These are phyloP conservation scores for Trileptium ribeirensis DNA, from an alignment of 2,888 invertebrate genomes.

Conservation along the genomic window DNA sequence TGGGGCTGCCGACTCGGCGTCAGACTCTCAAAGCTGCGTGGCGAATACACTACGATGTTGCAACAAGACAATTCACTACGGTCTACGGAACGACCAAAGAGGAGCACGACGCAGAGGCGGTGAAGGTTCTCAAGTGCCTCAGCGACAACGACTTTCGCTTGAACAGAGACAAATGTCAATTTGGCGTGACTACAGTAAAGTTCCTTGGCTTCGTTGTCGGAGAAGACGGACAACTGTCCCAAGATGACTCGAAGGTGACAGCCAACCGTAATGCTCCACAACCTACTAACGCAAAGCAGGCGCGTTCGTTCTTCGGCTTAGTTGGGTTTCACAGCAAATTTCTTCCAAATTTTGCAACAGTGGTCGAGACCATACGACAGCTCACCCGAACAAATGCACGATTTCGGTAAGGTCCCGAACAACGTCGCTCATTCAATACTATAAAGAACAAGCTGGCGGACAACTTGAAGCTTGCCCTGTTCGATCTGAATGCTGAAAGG, in stretches of 20 bases:
- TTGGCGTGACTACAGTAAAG: background rate
- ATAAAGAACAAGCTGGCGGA: too few relatives aligned
- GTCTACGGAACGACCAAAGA: background rate
- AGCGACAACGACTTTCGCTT: background rate
- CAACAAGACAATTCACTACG: background rate
- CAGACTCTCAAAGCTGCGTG: background rate
- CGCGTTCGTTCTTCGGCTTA: too few relatives aligned
- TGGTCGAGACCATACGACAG: too few relatives aligned
- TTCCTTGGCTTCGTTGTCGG: background rate
- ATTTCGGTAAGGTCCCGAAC: too few relatives aligned
- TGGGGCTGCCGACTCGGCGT: slow-evolving; percentile 14
- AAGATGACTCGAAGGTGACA: background rate
- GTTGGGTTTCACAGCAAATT: too few relatives aligned
- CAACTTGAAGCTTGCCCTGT: too few relatives aligned
- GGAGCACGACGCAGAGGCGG: too few relatives aligned
- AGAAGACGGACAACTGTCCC: background rate
- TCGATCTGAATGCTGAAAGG: too few relatives aligned
- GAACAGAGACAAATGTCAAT: background rate
- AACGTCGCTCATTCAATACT: too few relatives aligned
- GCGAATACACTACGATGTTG: background rate
- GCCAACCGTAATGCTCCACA: background rate
- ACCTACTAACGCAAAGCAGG: background rate
- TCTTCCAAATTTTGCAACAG: too few relatives aligned
- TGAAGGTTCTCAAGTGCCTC: too few relatives aligned
- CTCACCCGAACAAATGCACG: too few relatives aligned